Evolutionary conservation across 2,113 vertebrate genomes (phyloP), one percentile per base, ranked within the genome.

Genomic region (Podilymbus podiceps): DNA sequence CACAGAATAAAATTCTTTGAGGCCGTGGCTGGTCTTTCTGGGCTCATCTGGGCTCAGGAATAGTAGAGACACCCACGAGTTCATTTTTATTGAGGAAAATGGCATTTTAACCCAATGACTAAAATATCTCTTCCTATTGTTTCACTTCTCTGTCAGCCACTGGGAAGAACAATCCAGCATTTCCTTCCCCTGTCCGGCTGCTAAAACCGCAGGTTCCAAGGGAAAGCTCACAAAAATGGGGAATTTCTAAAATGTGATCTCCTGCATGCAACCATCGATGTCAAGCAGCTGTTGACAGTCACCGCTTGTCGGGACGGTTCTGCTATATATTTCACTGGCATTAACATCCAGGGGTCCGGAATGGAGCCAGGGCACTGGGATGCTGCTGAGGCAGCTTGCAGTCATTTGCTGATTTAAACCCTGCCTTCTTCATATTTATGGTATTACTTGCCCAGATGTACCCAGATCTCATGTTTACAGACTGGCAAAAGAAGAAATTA

Each of bases 111-210:
- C 77, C 40, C 66, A 64, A 56, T 14, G 55, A 82, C 66, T 79
- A 55, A 90, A 91, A 95, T 85, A 90, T 35, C 67, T 82, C 55
- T 93, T 77, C 71, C 79, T 62, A 88, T 85, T 83, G 67, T 90
- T 92, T 38, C 64, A n/a, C 40, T 67, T 74, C n/a, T 91, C 83
- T 75, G 60, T 81, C 88, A 87, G 25, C 8, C 0, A 0, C 46
- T 86, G 66, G 62, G 88, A 96, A 93, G 79, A 90, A 52, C 28
- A 89, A 94, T 53, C 62, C 4, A 10, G 46, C 56, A 40, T 90
- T 96, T 90, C 92, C 94, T 93, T 76, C 58, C 80, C 3, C 1
- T 20, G 24, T 47, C 63, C 66, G 38, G 38, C 27, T 58, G 38
- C 50, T 92, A 72, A 82, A 79, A 4, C 28, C 3, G 0, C n/a